Conservation (phyloP, 2,113 vertebrate species). For the Aepyceros melampus region DNA sequence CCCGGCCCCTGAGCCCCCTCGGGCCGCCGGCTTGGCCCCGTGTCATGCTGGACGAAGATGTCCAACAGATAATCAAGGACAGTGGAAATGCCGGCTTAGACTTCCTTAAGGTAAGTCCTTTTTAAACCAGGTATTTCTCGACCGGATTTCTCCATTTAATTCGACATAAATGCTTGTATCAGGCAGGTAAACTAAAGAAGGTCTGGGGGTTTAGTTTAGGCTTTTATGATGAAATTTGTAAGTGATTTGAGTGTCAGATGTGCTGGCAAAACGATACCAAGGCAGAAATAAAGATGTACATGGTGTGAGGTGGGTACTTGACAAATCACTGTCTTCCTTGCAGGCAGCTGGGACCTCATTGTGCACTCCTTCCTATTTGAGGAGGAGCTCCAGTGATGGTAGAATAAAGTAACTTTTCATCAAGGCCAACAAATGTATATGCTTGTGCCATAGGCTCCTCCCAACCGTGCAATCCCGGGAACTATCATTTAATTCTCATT, state of each 20-base stretch:
- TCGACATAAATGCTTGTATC: background rate
- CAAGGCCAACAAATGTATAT: background rate
- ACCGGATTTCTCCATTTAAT: background rate
- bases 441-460: background rate
- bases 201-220: background rate
- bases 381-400: background rate
- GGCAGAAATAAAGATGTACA: background rate
- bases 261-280: background rate
- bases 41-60: background rate
- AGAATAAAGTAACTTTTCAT: background rate
- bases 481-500: background rate
- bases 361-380: background rate
- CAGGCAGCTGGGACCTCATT: background rate
- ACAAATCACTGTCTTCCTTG: background rate
- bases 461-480: background rate
- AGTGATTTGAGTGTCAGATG: background rate
- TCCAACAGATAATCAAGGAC: background rate
- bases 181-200: background rate
- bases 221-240: background rate
- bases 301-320: background rate
- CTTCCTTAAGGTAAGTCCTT: slow-evolving; percentile 73
- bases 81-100: slow-evolving; percentile 1
- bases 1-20: background rate
- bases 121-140: background rate
- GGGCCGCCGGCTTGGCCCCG: background rate